These are phyloP conservation scores for Cygnus buccinator DNA, from an alignment of 2,113 vertebrate genomes.

Conservation along the genomic window DNA sequence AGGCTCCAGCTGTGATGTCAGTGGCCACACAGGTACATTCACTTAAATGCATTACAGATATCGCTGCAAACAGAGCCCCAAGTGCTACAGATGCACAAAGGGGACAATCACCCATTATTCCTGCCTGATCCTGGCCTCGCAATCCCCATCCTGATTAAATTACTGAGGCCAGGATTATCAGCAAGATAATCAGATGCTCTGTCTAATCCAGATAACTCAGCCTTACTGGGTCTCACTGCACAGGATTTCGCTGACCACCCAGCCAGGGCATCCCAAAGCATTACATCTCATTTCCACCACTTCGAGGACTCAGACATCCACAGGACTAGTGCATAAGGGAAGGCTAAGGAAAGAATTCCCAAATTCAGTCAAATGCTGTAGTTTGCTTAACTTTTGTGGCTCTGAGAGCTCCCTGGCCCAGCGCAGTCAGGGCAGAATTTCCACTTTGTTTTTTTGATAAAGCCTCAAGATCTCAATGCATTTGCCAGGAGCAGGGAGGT, in stretches of 20 bases:
- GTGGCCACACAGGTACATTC: accelerated
- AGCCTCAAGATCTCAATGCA: background rate
- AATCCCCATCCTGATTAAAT: constrained; percentile 65
- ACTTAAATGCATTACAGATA: background rate
- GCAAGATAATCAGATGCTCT: constrained; percentile 46
- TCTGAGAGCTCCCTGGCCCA: background rate
- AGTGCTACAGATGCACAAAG: background rate
- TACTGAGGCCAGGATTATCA: constrained; percentile 56
- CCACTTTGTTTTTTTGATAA: background rate
- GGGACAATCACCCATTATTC: background rate
- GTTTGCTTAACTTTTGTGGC: background rate
- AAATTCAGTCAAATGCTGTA: background rate
- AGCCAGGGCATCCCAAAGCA: background rate
- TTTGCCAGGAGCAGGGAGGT: background rate
- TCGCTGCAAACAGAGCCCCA: background rate
- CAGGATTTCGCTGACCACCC: background rate
- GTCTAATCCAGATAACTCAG: constrained; percentile 59
- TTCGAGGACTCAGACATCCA: background rate
- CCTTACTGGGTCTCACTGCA: constrained; percentile 10
- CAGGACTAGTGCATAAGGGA: background rate
- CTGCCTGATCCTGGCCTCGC: constrained; percentile 19
- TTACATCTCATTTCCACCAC: constrained; percentile 12
- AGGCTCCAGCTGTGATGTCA: background rate
- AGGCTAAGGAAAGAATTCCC: background rate
- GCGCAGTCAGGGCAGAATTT: background rate